Conservation (phyloP, 2,113 vertebrate species). For the Corythaixoides concolor region DNA sequence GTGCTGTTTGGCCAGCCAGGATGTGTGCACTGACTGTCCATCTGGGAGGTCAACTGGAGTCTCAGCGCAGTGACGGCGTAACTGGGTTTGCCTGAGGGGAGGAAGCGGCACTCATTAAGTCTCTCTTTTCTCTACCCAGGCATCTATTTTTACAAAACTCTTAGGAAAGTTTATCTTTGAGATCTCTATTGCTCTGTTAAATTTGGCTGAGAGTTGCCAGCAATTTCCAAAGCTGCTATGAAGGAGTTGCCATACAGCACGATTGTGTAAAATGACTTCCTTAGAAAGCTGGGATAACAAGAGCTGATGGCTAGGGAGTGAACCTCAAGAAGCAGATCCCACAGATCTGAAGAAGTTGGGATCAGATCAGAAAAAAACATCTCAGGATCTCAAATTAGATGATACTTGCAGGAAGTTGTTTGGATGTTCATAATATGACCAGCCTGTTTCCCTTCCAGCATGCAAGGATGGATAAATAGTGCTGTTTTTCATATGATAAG, state of each 20-base stretch:
- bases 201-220: neutral
- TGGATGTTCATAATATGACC: neutral
- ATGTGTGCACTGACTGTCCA: neutral
- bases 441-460: neutral
- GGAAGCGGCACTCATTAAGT: neutral
- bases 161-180: neutral
- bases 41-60: neutral
- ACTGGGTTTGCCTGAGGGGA: neutral
- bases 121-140: neutral
- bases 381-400: neutral
- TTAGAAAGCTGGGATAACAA: conserved; percentile 8
- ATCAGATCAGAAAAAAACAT: neutral
- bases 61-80: neutral
- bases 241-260: neutral
- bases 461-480: neutral
- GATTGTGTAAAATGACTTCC: neutral
- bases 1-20: neutral
- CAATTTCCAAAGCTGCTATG: neutral
- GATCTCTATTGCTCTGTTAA: neutral
- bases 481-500: neutral
- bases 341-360: neutral
- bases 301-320: neutral
- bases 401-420: neutral
- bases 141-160: neutral
- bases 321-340: neutral